Conservation (phyloP, 2,113 vertebrate genomes). For the Genyomyrus donnyi region DNA sequence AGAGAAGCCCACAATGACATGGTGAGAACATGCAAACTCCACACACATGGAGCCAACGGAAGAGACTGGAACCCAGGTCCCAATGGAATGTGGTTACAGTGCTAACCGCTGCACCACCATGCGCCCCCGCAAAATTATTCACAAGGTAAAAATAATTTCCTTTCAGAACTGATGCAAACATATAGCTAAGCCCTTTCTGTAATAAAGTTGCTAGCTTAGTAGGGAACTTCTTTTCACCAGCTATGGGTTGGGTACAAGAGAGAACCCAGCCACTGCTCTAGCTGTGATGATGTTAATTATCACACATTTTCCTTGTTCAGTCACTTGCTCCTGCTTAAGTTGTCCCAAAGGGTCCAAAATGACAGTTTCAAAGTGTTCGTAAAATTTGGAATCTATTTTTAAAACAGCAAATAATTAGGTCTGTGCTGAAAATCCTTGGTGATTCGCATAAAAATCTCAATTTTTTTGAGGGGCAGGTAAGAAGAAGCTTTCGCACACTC, state of each 20-base stretch:
- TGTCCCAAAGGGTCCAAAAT: not conserved
- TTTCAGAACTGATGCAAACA: not conserved
- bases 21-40: too few relatives aligned
- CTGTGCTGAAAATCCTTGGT: conserved; percentile 16
- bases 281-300: not conserved
- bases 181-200: not conserved
- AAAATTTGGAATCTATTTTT: conserved; percentile 16
- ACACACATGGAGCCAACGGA: too few relatives aligned
- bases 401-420: conserved; percentile 17
- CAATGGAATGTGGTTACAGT: too few relatives aligned
- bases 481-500: not conserved
- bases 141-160: not conserved
- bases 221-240: not conserved
- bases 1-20: too few relatives aligned
- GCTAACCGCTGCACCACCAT: too few relatives aligned
- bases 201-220: not conserved
- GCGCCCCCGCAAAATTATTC: not conserved
- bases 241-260: not conserved
- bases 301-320: not conserved
- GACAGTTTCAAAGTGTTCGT: not conserved
- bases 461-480: conserved; percentile 15
- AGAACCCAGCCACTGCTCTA: not conserved
- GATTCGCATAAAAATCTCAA: not conserved
- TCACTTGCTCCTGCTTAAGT: not conserved
- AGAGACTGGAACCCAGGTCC: too few relatives aligned